These are phyloP conservation scores for Camponotus vicinus DNA, from an alignment of 1,140 invertebrate species.

Conservation along the genomic window DNA sequence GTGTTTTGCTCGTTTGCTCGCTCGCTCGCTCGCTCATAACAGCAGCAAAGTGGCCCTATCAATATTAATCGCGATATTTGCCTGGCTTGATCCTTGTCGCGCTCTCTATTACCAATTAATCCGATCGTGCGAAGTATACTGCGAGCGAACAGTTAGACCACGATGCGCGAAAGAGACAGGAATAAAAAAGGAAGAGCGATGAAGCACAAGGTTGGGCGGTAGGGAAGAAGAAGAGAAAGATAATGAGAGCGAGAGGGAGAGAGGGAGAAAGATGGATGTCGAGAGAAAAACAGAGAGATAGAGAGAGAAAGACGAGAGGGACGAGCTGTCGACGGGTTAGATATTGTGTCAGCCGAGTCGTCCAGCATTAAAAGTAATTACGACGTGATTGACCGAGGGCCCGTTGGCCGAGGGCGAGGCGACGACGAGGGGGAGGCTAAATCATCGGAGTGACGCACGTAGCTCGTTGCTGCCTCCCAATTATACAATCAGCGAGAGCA, in stretches of 20 bases:
- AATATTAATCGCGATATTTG: conserved; percentile 84
- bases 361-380: conserved; percentile 86
- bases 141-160: conserved; percentile 78
- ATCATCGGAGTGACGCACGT: conserved; percentile 86
- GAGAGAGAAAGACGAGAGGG: conserved; percentile 58
- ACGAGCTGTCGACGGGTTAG: conserved; percentile 81
- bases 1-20: conserved; percentile 66
- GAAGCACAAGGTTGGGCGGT: conserved; percentile 47
- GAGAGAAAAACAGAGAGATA: conserved; percentile 40
- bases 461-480: conserved; percentile 85
- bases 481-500: conserved; percentile 85
- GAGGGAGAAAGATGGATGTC: neutral
- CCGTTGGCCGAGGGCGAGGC: conserved; percentile 80
- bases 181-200: conserved; percentile 39
- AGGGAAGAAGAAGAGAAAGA: conserved; percentile 48
- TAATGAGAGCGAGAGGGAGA: conserved; percentile 15
- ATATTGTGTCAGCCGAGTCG: conserved; percentile 86
- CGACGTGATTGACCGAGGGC: conserved; percentile 86
- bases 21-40: conserved; percentile 59
- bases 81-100: conserved; percentile 75
- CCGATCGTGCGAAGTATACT: conserved; percentile 86
- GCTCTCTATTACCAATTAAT: conserved; percentile 86
- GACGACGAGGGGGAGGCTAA: conserved; percentile 81
- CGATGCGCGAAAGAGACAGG: conserved; percentile 37
- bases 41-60: conserved; percentile 82